phyloP scores from a whole-genome alignment of 1,140 invertebrate genomes.

The Anoplolepis gracilipes region DNA sequence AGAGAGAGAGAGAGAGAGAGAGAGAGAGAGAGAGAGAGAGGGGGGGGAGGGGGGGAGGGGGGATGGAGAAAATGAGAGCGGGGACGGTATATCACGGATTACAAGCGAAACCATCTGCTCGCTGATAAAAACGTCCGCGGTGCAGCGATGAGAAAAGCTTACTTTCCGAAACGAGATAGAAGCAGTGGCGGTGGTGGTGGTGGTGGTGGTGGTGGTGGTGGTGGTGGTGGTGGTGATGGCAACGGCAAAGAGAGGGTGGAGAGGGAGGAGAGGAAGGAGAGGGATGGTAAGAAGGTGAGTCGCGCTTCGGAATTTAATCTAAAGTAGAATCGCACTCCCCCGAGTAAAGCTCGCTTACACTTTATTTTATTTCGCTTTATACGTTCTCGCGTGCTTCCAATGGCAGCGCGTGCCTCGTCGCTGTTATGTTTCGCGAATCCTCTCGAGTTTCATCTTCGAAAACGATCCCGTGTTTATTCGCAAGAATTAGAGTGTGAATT shows the following conservation, averaged over 20 bases:
- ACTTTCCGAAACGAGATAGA: constrained; percentile 68
- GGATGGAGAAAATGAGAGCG: too few species aligned
- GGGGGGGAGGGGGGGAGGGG: too few species aligned
- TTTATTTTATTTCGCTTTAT: constrained; percentile 76
- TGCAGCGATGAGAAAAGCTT: constrained; percentile 64
- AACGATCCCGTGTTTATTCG: constrained; percentile 3
- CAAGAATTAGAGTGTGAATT: not conserved
- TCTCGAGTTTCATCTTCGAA: not conserved
- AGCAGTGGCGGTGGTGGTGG: not conserved
- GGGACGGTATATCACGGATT: constrained; percentile 56
- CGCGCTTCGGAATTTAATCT: constrained; percentile 80
- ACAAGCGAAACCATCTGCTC: constrained; percentile 63
- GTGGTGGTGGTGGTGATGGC: not conserved
- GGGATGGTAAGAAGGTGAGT: constrained; percentile 55
- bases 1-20: too few species aligned
- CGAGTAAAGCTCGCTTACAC: constrained; percentile 72
- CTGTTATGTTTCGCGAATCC: constrained; percentile 31
- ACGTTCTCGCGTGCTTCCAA: constrained; percentile 69
- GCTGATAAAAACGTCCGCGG: constrained; percentile 50
- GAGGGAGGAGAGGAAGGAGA: not conserved
- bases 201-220: not conserved
- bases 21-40: too few species aligned
- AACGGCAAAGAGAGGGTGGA: not conserved
- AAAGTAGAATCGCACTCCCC: constrained; percentile 78
- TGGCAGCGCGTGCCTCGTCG: constrained; percentile 39